phyloP scores from a whole-genome alignment of 2,113 vertebrate genomes.

The Anseranas semipalmata region DNA sequence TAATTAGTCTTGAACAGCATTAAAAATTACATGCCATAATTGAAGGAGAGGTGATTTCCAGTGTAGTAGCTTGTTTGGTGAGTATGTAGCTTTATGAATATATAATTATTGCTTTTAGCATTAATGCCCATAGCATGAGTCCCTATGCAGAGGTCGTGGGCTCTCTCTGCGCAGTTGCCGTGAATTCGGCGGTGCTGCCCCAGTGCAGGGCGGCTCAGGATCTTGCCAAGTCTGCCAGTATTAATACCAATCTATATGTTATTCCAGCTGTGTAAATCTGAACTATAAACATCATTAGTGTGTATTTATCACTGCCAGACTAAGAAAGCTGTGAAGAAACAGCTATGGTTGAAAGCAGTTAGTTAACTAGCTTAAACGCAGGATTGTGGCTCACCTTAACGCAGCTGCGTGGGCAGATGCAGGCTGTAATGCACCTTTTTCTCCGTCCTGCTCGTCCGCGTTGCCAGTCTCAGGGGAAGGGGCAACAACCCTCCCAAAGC shows the following conservation, averaged over 20 bases:
- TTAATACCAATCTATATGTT: background rate
- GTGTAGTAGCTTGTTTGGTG: background rate
- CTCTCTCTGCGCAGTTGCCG: background rate
- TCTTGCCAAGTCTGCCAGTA: slow-evolving; percentile 37
- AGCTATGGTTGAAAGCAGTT: slow-evolving; percentile 57
- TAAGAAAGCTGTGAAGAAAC: slow-evolving; percentile 57
- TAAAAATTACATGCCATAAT: slow-evolving; percentile 9
- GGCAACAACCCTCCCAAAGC: background rate
- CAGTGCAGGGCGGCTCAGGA: background rate
- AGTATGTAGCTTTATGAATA: slow-evolving; percentile 29
- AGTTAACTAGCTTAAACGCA: slow-evolving; percentile 57
- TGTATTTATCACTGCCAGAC: slow-evolving; percentile 53
- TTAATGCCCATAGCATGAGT: background rate
- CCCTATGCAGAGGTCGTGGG: background rate
- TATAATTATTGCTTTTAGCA: background rate
- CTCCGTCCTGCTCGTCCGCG: background rate
- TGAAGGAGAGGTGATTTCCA: background rate
- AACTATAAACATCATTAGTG: slow-evolving; percentile 43
- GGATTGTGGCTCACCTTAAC: background rate
- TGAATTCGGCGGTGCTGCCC: background rate
- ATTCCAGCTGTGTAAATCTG: slow-evolving; percentile 44
- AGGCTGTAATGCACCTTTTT: background rate
- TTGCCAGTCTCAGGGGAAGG: background rate
- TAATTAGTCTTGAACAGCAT: slow-evolving; percentile 54
- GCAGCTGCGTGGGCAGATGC: background rate